These are phyloP conservation scores for Dendronephthya gigantea DNA, from an alignment of 64 coral and sea anemone species.

Conservation along the genomic window DNA sequence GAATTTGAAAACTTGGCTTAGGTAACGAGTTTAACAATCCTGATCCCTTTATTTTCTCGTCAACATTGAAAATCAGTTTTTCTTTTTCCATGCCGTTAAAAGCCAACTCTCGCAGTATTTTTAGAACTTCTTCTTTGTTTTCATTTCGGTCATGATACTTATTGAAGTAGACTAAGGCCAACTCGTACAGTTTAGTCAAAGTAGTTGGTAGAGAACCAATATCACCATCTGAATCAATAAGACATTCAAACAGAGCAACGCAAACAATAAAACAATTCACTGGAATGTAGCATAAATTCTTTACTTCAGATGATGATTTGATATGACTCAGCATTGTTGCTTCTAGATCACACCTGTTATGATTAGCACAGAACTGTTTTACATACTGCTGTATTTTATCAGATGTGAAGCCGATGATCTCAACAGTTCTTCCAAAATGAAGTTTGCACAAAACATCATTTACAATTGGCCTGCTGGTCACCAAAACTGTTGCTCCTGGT, in stretches of 20 bases:
- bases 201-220: not conserved
- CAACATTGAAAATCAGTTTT: not conserved
- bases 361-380: not conserved
- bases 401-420: not conserved
- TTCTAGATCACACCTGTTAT: not conserved
- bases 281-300: constrained; percentile 9
- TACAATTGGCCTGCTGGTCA: not conserved
- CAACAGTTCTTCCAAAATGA: not conserved
- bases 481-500: not conserved
- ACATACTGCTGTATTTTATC: not conserved
- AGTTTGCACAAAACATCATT: not conserved
- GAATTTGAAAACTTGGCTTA: not conserved
- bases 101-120: not conserved
- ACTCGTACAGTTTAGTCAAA: not conserved
- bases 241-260: not conserved
- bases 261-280: constrained; percentile 6
- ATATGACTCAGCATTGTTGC: not conserved
- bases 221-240: not conserved
- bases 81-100: not conserved
- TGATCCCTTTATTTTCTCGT: not conserved
- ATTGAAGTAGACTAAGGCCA: not conserved
- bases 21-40: not conserved
- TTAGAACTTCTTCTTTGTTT: not conserved
- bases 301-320: not conserved
- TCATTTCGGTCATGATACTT: not conserved